phyloP scores from a whole-genome alignment of 2,797 vertebrate species.

The Typhlichthys subterraneus region DNA sequence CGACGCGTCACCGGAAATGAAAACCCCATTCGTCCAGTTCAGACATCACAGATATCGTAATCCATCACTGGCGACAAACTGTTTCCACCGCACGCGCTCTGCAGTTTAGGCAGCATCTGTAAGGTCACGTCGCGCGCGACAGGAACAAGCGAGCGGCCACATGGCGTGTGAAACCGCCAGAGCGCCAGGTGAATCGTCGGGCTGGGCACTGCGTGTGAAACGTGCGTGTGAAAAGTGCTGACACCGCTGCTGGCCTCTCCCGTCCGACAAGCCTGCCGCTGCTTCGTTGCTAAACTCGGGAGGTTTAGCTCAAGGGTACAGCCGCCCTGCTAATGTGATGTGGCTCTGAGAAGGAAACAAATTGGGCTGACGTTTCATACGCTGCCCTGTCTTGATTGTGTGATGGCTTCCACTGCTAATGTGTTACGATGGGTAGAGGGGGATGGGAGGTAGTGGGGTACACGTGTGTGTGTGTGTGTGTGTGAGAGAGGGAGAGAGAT shows the following conservation, averaged over 20 bases:
- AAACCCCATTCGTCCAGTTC: conserved; percentile 34
- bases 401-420: conserved; percentile 78
- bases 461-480: conserved; percentile 1
- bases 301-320: conserved; percentile 80
- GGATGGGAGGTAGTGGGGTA: conserved; percentile 29
- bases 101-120: conserved; percentile 20
- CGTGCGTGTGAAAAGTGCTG: conserved; percentile 76
- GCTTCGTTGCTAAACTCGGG: conserved; percentile 75
- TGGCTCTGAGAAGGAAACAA: conserved; percentile 76
- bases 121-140: conserved; percentile 13
- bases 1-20: conserved; percentile 33
- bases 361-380: conserved; percentile 79
- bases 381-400: conserved; percentile 78
- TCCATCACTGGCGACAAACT: conserved; percentile 31
- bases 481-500: too few relatives aligned
- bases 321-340: conserved; percentile 76
- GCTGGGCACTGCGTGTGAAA: conserved; percentile 72
- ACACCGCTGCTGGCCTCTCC: conserved; percentile 66
- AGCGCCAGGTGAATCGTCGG: conserved; percentile 66
- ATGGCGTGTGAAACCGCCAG: conserved; percentile 48
- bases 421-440: conserved; percentile 77
- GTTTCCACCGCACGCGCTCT: conserved; percentile 24
- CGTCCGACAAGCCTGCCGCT: conserved; percentile 61
- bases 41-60: conserved; percentile 33
- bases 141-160: conserved; percentile 38